phyloP scores from a whole-genome alignment of 2,113 vertebrate genomes.

The Perca fluviatilis region DNA sequence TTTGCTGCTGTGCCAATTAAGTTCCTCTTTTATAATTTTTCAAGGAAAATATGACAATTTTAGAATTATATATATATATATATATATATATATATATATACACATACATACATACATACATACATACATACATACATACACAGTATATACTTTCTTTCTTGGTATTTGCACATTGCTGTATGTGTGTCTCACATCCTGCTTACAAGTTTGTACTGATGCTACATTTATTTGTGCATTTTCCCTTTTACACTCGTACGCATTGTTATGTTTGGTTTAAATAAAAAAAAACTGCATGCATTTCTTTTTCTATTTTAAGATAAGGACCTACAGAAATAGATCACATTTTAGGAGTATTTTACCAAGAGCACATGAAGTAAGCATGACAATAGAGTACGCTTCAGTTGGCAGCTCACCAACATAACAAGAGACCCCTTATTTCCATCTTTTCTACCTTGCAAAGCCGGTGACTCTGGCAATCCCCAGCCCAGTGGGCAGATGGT shows the following conservation, averaged over 20 bases:
- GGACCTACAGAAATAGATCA: background rate
- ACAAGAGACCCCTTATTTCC: constrained; percentile 27
- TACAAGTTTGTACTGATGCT: background rate
- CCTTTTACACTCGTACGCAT: too few relatives aligned
- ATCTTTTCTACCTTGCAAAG: constrained; percentile 65
- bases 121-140: too few relatives aligned
- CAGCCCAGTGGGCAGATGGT: constrained; percentile 77
- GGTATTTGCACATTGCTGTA: background rate
- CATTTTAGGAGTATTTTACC: constrained; percentile 2
- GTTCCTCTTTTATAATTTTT: background rate
- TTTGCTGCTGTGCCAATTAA: background rate
- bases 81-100: too few relatives aligned
- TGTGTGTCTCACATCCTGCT: background rate
- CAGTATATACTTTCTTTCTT: background rate
- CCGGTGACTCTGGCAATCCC: constrained; percentile 52
- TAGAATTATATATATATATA: too few relatives aligned
- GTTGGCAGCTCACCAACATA: constrained; percentile 37
- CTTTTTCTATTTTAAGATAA: background rate
- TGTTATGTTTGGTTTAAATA: background rate
- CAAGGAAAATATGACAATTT: too few relatives aligned
- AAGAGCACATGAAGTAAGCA: background rate
- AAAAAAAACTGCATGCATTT: background rate
- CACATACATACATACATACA: too few relatives aligned
- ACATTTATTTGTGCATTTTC: background rate
- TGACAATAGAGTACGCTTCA: background rate